Conservation (phyloP, 2,113 vertebrate species). For the Oncorhynchus tshawytscha region DNA sequence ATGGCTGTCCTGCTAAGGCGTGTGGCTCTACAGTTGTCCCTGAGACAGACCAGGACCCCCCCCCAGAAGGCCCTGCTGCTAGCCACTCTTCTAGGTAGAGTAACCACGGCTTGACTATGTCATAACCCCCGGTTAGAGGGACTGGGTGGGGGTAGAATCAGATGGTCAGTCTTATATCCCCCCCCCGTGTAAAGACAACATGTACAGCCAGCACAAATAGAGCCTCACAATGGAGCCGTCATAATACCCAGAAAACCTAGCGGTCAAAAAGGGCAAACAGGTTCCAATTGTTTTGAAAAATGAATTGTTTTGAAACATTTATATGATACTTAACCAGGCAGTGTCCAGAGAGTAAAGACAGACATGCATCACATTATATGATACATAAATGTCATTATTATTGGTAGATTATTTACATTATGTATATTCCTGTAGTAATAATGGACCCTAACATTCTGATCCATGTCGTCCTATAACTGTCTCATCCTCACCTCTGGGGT, state of each 20-base stretch:
- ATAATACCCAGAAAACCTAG: too few relatives aligned
- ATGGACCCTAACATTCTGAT: too few relatives aligned
- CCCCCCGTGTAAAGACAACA: too few relatives aligned
- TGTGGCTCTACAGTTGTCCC: constrained; percentile 64
- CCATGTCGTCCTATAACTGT: neutral
- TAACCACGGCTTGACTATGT: constrained; percentile 12
- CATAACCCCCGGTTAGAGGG: neutral
- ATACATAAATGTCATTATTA: too few relatives aligned
- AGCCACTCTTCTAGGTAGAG: constrained; percentile 75
- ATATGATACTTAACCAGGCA: neutral
- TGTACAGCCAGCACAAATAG: constrained; percentile 24
- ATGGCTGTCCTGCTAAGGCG: constrained; percentile 76
- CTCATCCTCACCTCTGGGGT: neutral
- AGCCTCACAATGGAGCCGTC: neutral
- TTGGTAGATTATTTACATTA: too few relatives aligned
- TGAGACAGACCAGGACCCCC: constrained; percentile 72
- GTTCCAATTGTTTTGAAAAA: too few relatives aligned
- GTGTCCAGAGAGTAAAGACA: neutral
- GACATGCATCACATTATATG: neutral
- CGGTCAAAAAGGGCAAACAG: too few relatives aligned
- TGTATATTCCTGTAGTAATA: too few relatives aligned
- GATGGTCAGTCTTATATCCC: too few relatives aligned
- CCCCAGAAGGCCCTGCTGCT: constrained; percentile 66
- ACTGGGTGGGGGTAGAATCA: neutral
- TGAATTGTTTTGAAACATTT: too few relatives aligned